A percentile compares a stretch with the other conserved stretches of the same genome.
These are phyloP conservation scores for Emydocephalus ijimae DNA, from an alignment of 2,113 vertebrate species.

Conservation along the genomic window DNA sequence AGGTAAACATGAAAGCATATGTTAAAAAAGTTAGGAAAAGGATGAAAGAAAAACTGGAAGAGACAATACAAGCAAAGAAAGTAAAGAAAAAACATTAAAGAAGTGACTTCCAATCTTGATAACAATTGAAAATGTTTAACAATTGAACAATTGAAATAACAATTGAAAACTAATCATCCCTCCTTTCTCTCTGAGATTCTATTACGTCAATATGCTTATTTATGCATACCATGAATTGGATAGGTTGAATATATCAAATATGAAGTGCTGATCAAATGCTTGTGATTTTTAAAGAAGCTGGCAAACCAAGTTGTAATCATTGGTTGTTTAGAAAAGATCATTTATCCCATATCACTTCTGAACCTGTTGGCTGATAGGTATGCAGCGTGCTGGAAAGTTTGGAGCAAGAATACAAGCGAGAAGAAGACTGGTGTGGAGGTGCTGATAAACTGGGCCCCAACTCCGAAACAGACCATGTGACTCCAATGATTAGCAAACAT, in stretches of 20 bases:
- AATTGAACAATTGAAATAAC: too few species aligned
- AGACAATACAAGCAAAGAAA: background rate
- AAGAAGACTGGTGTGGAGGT: constrained; percentile 98
- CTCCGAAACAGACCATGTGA: constrained; percentile 94
- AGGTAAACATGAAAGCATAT: background rate
- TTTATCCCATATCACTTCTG: background rate
- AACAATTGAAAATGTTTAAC: background rate
- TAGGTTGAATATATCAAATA: background rate
- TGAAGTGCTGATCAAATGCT: background rate
- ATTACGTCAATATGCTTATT: background rate
- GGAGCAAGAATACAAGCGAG: constrained; percentile 96
- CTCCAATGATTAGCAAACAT: constrained; percentile 98
- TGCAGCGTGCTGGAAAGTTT: constrained; percentile 97
- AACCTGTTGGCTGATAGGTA: constrained; percentile 71
- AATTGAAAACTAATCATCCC: background rate
- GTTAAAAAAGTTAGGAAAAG: background rate
- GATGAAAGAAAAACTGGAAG: background rate
- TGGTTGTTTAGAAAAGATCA: background rate
- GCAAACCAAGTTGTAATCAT: background rate
- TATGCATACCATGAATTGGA: background rate
- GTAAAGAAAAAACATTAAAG: background rate
- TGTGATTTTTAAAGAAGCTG: background rate
- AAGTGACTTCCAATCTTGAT: background rate
- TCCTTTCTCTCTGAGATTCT: background rate
- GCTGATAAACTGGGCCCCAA: constrained; percentile 96